Base-by-base conservation (phyloP, 2,797 vertebrate species). In the Poecilia wingei region DNA sequence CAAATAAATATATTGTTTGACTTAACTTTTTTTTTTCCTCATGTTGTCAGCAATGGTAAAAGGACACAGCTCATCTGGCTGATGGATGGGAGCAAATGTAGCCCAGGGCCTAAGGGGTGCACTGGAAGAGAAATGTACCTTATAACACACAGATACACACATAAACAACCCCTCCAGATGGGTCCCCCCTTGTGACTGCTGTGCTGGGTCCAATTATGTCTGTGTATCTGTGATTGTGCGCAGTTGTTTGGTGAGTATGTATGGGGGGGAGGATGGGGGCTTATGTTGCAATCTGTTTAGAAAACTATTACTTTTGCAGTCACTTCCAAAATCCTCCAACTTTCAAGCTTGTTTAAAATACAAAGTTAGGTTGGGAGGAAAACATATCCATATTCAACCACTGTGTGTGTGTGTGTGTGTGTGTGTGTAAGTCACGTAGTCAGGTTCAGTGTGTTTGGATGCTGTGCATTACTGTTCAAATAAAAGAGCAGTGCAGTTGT, bases 1-100 rank as follows among this genome's bases (percentile, higher is more conserved):
- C 92, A 95, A 95, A 95, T 95, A 95, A 93, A 95, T 90, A 90
- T 92, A 91, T 93, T 91, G 90, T 93, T 86, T 80, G 81, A 87
- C 81, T 88, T 91, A 93, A 87, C 76, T 85, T 92, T 59, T 72
- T 68, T 70, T 70, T 57, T 28, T 55, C 81, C 86, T 72, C 43
- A 77, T 81, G 84, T 89, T 93, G 89, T 93, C 90, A 93, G 90
- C 91, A 93, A 91, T 93, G 94, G 94, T 95, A 94, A 94, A 93
- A 93, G 92, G 93, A 93, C 93, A 90, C 89, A 92, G 89, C 91
- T 92, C 91, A 91, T 92, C 92, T 91, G 87, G 88, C 87, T 94
- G 94, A 95, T 94, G 89, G 92, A 93, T 93, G 91, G 84, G 82
- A 90, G 87, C 79, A 88, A 93, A 91, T 91, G 90, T 88, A 91